These are phyloP conservation scores for Phataginus tetradactyla DNA, from an alignment of 2,797 vertebrate species.

Conservation along the genomic window DNA sequence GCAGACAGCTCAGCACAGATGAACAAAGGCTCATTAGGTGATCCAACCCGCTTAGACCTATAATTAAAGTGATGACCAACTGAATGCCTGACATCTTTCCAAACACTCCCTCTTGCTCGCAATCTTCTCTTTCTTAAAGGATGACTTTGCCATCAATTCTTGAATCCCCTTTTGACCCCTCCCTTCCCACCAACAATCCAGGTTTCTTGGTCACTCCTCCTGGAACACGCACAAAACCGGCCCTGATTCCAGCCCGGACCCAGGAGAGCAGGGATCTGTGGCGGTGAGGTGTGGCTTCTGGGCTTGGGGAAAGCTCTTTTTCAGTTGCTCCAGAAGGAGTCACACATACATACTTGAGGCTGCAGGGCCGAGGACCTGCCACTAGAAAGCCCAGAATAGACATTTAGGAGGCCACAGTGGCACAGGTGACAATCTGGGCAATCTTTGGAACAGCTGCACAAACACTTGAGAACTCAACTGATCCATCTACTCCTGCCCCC, in stretches of 20 bases:
- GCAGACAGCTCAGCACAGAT: fast-evolving
- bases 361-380: background rate
- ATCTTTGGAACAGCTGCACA: background rate
- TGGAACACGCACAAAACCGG: background rate
- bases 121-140: background rate
- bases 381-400: background rate
- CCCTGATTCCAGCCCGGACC: background rate
- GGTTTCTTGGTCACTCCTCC: background rate
- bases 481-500: background rate
- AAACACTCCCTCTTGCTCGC: background rate
- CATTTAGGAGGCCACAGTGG: background rate
- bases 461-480: background rate
- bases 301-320: background rate
- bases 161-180: background rate
- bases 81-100: background rate
- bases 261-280: background rate
- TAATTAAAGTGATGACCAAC: constrained; percentile 31
- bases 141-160: background rate
- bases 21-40: background rate
- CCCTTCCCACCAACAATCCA: background rate
- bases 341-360: too few relatives aligned
- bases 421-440: background rate
- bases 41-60: background rate
- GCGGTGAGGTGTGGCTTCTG: background rate
- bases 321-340: background rate